These are phyloP conservation scores for Sarcophaga peregrina DNA, from an alignment of 1,140 invertebrate genomes.

Conservation along the genomic window DNA sequence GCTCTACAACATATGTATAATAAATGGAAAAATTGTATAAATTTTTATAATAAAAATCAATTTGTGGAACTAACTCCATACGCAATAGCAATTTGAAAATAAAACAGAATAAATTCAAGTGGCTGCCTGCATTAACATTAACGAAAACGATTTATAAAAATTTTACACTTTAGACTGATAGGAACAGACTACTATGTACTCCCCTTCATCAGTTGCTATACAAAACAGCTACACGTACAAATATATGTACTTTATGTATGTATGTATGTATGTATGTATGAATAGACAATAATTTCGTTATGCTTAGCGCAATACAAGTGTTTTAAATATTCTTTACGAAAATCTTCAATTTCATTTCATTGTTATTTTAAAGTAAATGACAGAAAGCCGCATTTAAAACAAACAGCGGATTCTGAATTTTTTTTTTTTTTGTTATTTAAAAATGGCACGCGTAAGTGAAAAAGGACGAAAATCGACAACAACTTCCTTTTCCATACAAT, in stretches of 20 bases:
- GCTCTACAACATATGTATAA: too few relatives aligned
- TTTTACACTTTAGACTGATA: background rate
- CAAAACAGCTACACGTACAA: too few relatives aligned
- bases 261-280: too few relatives aligned
- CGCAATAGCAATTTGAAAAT: too few relatives aligned
- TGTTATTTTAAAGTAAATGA: background rate
- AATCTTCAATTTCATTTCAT: constrained; percentile 8
- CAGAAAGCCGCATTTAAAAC: background rate
- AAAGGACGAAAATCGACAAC: background rate
- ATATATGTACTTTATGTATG: too few relatives aligned
- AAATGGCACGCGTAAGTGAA: constrained; percentile 6
- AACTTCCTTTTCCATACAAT: background rate
- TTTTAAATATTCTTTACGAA: background rate
- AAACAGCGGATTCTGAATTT: background rate
- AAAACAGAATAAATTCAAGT: too few relatives aligned
- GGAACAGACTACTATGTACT: background rate
- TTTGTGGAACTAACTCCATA: too few relatives aligned
- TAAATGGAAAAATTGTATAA: too few relatives aligned
- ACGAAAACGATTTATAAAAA: background rate
- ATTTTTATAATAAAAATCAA: too few relatives aligned
- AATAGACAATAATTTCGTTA: background rate
- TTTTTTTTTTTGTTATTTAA: background rate
- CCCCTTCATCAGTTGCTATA: too few relatives aligned
- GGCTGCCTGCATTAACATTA: too few relatives aligned
- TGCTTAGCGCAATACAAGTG: background rate